These are phyloP conservation scores for Leptinotarsa texana DNA, from an alignment of 1,140 invertebrate genomes.

Conservation along the genomic window DNA sequence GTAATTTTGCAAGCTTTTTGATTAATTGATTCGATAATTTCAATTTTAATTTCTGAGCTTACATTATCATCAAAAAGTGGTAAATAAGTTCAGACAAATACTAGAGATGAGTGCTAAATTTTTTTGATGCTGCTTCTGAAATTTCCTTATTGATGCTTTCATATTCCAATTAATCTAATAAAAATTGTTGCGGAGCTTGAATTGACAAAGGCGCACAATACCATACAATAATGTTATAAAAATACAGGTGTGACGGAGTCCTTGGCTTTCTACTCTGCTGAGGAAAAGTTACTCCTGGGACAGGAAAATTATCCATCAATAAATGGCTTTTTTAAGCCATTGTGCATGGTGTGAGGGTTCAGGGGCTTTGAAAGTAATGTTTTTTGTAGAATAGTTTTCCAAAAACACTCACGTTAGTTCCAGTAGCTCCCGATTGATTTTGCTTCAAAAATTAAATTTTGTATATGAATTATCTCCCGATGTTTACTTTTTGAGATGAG, in stretches of 20 bases:
- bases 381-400: neutral
- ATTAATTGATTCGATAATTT: neutral
- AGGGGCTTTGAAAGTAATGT: conserved; percentile 9
- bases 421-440: conserved; percentile 7
- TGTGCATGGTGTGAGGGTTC: neutral
- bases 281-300: too few species aligned
- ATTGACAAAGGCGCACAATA: neutral
- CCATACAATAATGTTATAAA: neutral
- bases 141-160: neutral
- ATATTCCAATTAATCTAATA: neutral
- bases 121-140: neutral
- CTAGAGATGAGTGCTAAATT: neutral
- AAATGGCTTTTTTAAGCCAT: neutral
- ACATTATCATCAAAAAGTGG: too few species aligned
- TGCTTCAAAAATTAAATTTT: conserved; percentile 6
- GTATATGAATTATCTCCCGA: neutral
- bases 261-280: too few species aligned
- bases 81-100: neutral
- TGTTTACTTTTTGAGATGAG: neutral
- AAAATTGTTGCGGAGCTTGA: neutral
- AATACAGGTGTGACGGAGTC: neutral
- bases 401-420: conserved; percentile 13
- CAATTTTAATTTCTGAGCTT: neutral
- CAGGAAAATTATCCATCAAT: too few species aligned
- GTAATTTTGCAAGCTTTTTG: neutral